Evolutionary conservation across 2,888 invertebrate genomes (phyloP).

Genomic region (Chesias legatella): DNA sequence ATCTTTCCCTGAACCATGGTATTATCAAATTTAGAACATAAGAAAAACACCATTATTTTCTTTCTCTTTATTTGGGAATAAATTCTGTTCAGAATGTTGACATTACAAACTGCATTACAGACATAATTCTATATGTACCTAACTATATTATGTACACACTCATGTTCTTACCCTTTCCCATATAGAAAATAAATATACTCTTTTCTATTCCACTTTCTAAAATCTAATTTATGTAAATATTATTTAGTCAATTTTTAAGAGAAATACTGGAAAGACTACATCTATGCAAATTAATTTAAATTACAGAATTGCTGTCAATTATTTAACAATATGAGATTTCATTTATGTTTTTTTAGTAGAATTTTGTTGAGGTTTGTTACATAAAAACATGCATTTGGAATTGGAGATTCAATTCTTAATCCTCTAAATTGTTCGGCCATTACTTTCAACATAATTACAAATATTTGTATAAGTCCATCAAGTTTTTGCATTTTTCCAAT

Average conservation of each 20-base stretch:
- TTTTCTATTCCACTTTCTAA: constrained; percentile 45
- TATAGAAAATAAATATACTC: constrained; percentile 63
- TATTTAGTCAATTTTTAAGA: constrained; percentile 24
- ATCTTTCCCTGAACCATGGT: no score
- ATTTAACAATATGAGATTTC: background rate
- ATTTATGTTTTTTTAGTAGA: no score
- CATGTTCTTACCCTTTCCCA: constrained; percentile 36
- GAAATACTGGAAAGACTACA: constrained; percentile 39
- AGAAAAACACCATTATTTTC: constrained; percentile 33
- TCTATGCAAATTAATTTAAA: constrained; percentile 21
- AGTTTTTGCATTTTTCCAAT: no score
- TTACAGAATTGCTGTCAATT: constrained; percentile 12
- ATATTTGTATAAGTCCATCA: no score
- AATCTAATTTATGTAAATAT: constrained; percentile 37
- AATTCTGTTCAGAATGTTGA: constrained; percentile 48
- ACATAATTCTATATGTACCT: constrained; percentile 40
- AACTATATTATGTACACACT: constrained; percentile 40
- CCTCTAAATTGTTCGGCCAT: no score
- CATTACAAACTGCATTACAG: constrained; percentile 35
- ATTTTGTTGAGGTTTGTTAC: no score
- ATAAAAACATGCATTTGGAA: no score
- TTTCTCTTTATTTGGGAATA: constrained; percentile 70
- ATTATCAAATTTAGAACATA: background rate
- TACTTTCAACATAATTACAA: no score
- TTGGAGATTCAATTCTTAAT: no score